Percentiles rank a stretch among this genome's conserved stretches.
Evolutionary conservation across 2,113 vertebrate species (phyloP).

Genomic region (Oenanthe melanoleuca): DNA sequence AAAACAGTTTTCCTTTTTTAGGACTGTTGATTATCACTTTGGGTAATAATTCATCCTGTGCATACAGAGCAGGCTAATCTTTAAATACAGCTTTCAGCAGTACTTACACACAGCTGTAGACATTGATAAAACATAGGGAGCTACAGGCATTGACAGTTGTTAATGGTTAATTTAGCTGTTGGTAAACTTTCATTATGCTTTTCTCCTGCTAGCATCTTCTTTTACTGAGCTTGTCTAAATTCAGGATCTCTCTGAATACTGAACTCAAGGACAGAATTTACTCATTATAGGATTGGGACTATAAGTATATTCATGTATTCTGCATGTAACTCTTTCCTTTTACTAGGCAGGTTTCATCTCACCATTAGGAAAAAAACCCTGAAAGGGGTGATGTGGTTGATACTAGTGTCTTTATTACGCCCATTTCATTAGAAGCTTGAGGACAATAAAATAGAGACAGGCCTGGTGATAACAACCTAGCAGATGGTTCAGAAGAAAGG

Average conservation of each 20-base stretch:
- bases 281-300: neutral
- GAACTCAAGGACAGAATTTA: neutral
- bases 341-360: neutral
- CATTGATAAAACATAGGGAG: constrained; percentile 43
- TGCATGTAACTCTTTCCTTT: neutral
- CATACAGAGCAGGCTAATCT: constrained; percentile 48
- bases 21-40: constrained; percentile 17
- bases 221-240: constrained; percentile 5
- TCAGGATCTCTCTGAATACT: neutral
- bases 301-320: neutral
- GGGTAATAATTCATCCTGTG: constrained; percentile 52
- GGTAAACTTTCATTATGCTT: constrained; percentile 60
- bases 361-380: neutral
- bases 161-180: constrained; percentile 67
- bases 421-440: neutral
- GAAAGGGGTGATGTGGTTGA: neutral
- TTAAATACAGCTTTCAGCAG: constrained; percentile 12
- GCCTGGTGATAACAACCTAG: neutral
- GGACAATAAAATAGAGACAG: neutral
- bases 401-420: neutral
- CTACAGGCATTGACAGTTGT: constrained; percentile 51
- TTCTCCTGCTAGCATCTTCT: constrained; percentile 40
- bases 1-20: constrained; percentile 13
- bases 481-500: neutral
- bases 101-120: constrained; percentile 59